phyloP scores from a whole-genome alignment of 2,113 vertebrate genomes.

The Myotis brandtii region DNA sequence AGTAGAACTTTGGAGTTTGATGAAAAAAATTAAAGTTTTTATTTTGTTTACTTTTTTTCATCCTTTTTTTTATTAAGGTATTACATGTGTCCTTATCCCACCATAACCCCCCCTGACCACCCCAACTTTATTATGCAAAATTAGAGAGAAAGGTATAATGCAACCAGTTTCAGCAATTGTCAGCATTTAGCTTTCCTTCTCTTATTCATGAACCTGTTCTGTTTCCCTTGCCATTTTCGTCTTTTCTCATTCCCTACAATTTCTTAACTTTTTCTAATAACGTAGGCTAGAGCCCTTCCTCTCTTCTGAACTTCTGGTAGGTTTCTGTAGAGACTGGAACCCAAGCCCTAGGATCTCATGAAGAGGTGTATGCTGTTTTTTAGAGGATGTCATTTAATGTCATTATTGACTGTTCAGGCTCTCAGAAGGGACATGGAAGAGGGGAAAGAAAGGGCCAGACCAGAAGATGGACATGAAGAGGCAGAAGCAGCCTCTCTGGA shows the following conservation, averaged over 20 bases:
- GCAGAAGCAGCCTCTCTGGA: neutral
- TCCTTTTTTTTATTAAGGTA: too few relatives aligned
- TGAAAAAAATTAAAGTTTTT: neutral
- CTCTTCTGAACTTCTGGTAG: neutral
- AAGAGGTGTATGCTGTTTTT: neutral
- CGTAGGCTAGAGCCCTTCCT: neutral
- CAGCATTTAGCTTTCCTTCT: neutral
- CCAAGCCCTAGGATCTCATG: neutral
- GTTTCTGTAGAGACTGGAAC: neutral
- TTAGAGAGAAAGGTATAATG: neutral
- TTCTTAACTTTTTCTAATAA: neutral
- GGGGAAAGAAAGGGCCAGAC: neutral
- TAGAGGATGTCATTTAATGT: neutral
- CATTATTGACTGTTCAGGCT: neutral
- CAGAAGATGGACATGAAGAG: neutral
- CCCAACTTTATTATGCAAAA: neutral
- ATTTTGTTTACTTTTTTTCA: neutral
- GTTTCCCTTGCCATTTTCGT: neutral
- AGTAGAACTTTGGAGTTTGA: neutral
- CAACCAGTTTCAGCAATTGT: neutral
- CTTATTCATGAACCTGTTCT: neutral
- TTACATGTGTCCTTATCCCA: too few relatives aligned
- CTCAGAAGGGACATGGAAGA: neutral
- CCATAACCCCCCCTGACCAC: too few relatives aligned
- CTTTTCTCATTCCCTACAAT: neutral